Conservation (phyloP, 2,113 vertebrate species). For the Tiliqua scincoides region DNA sequence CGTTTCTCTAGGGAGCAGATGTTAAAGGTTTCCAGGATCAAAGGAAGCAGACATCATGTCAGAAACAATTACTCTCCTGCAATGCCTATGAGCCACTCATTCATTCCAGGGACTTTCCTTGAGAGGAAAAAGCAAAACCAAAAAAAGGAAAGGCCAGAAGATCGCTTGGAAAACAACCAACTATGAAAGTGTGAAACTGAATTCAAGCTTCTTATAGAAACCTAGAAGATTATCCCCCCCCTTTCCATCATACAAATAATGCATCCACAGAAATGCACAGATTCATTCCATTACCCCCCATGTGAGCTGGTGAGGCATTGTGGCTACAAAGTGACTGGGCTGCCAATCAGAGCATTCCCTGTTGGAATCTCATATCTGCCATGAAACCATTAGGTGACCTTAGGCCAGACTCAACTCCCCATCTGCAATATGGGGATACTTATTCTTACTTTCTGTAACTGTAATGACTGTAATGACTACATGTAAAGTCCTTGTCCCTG, state of each 20-base stretch:
- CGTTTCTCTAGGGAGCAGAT: slow-evolving; percentile 5
- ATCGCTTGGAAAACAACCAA: neutral
- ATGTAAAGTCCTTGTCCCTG: too few relatives aligned
- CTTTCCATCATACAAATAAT: neutral
- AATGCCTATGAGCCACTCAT: fast-evolving
- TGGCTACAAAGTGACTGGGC: too few relatives aligned
- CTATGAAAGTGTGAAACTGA: neutral
- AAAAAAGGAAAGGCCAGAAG: neutral
- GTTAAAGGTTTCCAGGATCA: neutral
- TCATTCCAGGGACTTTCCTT: neutral
- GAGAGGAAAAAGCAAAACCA: neutral
- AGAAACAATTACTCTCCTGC: neutral
- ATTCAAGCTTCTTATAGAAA: neutral
- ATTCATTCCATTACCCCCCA: too few relatives aligned
- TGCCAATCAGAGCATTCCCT: too few relatives aligned
- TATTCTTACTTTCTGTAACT: too few relatives aligned
- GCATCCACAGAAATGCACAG: too few relatives aligned
- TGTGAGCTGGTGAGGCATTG: too few relatives aligned
- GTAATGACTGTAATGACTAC: too few relatives aligned
- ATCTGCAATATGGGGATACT: too few relatives aligned
- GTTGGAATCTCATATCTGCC: too few relatives aligned
- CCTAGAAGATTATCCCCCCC: neutral
- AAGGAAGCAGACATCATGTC: neutral
- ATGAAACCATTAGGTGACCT: too few relatives aligned
- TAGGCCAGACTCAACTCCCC: too few relatives aligned